These are phyloP conservation scores for Monopterus albus DNA, from an alignment of 2,113 vertebrate species.

Conservation along the genomic window DNA sequence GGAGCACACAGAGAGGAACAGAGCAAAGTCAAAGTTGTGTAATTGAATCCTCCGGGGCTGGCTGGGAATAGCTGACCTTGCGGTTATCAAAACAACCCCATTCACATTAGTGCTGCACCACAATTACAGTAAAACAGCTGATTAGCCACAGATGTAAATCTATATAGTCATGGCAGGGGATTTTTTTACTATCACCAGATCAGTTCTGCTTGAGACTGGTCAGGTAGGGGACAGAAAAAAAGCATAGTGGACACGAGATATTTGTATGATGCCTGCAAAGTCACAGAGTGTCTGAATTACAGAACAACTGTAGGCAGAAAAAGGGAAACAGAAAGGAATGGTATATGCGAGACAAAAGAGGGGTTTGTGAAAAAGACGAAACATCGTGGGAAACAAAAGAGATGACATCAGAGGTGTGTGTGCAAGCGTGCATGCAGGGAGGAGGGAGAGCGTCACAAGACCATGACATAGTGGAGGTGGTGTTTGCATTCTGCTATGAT, in stretches of 20 bases:
- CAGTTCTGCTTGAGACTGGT: slow-evolving; percentile 4
- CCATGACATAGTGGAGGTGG: slow-evolving; percentile 40
- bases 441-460: slow-evolving; percentile 58
- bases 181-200: slow-evolving; percentile 34
- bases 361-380: slow-evolving; percentile 52
- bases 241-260: slow-evolving; percentile 1
- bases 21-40: slow-evolving; percentile 79
- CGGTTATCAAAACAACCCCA: slow-evolving; percentile 77
- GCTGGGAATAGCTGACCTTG: slow-evolving; percentile 80
- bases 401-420: slow-evolving; percentile 50
- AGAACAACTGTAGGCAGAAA: slow-evolving; percentile 36
- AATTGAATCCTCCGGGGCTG: slow-evolving; percentile 75
- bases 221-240: slow-evolving; percentile 14
- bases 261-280: slow-evolving; percentile 40
- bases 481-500: slow-evolving; percentile 65
- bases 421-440: slow-evolving; percentile 2
- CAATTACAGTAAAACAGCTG: slow-evolving; percentile 63
- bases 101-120: slow-evolving; percentile 53
- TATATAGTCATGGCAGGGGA: slow-evolving; percentile 30
- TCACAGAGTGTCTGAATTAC: slow-evolving; percentile 48
- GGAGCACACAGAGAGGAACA: slow-evolving; percentile 47
- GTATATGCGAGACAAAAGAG: slow-evolving; percentile 46
- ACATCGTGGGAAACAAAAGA: slow-evolving; percentile 67
- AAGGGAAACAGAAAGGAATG: slow-evolving; percentile 1
- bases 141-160: slow-evolving; percentile 63